A percentile compares a stretch with the other conserved stretches of the same genome.
Conservation (phyloP, 37 sponge, comb jelly and placozoan species). For the Ianthella basta region DNA sequence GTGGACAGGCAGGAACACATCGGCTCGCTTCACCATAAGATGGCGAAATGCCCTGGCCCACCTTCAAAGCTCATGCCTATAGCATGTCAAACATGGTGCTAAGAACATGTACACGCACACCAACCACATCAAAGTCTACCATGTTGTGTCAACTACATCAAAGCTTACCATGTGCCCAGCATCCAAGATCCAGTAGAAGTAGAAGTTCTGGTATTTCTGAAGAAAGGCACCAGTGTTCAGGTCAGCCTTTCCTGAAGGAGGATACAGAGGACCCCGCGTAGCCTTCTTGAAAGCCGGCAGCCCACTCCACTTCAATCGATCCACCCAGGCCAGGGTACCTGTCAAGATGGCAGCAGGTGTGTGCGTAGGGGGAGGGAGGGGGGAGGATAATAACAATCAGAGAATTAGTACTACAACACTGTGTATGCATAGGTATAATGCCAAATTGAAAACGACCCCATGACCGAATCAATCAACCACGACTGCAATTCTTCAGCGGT, state of each 20-base stretch:
- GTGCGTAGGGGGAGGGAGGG: too few species aligned
- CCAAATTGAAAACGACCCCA: too few species aligned
- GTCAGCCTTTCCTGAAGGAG: constrained; percentile 39
- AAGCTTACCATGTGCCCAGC: constrained; percentile 84
- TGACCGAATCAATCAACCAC: too few species aligned
- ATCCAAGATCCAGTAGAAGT: constrained; percentile 74
- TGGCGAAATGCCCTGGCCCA: too few species aligned
- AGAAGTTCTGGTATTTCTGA: constrained; percentile 55
- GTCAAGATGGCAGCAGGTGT: not conserved
- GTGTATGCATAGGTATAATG: too few species aligned
- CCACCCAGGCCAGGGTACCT: constrained; percentile 75
- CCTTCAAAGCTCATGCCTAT: too few species aligned
- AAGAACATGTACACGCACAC: constrained; percentile 18
- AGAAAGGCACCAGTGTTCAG: constrained; percentile 64
- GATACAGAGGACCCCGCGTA: constrained; percentile 47
- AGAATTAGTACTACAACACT: too few species aligned
- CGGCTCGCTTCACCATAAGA: too few species aligned
- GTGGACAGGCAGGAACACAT: constrained; percentile 24
- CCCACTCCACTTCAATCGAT: constrained; percentile 59
- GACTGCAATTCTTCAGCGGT: too few species aligned
- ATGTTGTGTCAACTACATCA: not conserved
- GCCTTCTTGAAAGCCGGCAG: constrained; percentile 43
- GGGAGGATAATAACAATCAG: too few species aligned
- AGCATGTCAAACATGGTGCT: too few species aligned
- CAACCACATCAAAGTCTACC: not conserved